A percentile compares a stretch with the other conserved stretches of the same genome.
Conservation (phyloP, 1,140 invertebrate species). For the Pseudomyrmex flavicornis region DNA sequence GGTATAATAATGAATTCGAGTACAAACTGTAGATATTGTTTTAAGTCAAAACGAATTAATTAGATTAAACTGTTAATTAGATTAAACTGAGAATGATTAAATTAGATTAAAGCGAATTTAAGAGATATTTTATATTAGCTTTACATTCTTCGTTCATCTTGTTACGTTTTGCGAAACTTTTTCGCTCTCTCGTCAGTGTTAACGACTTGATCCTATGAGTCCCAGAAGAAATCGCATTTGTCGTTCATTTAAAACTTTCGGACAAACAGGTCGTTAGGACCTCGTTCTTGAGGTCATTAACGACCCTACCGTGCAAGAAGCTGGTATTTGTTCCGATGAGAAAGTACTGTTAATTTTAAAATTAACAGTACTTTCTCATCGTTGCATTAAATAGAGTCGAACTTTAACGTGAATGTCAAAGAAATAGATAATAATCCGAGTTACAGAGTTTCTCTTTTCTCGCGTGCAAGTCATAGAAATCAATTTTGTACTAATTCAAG, state of each 20-base stretch:
- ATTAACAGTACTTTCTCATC: not conserved
- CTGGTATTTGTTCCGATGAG: not conserved
- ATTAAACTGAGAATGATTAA: not conserved
- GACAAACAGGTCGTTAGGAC: slow-evolving; percentile 43
- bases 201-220: slow-evolving; percentile 42
- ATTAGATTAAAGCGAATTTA: not conserved
- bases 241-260: slow-evolving; percentile 50
- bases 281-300: slow-evolving; percentile 48
- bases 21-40: not conserved
- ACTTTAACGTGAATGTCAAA: no score
- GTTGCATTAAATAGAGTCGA: not conserved
- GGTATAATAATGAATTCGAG: not conserved
- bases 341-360: no score
- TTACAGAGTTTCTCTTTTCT: no score
- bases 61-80: no score
- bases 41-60: not conserved
- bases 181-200: slow-evolving; percentile 27
- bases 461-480: no score
- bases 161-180: slow-evolving; percentile 44
- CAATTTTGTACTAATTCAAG: no score
- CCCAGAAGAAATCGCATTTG: slow-evolving; percentile 6
- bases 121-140: slow-evolving; percentile 33
- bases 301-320: not conserved
- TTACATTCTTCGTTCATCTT: slow-evolving; percentile 43
- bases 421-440: no score